phyloP scores from a whole-genome alignment of 2,888 invertebrate genomes.

The Leucophenga montana region DNA sequence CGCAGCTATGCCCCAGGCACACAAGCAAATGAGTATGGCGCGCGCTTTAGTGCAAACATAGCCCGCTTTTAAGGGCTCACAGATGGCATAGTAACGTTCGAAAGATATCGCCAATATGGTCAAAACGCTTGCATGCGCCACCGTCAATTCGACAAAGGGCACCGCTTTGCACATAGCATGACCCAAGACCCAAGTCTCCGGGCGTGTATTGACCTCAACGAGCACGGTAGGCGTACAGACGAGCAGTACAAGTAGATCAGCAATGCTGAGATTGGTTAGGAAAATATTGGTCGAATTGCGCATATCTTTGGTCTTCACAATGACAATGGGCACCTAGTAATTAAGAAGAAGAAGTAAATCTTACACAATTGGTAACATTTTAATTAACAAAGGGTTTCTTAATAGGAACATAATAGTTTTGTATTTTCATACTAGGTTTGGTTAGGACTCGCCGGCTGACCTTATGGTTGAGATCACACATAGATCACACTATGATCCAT shows the following conservation, averaged over 20 bases:
- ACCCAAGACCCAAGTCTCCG: slow-evolving; percentile 94
- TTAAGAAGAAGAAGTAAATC: neutral
- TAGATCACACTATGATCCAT: too few relatives aligned
- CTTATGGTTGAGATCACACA: too few relatives aligned
- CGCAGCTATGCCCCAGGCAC: slow-evolving; percentile 89
- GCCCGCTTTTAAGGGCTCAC: slow-evolving; percentile 90
- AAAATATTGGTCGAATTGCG: slow-evolving; percentile 96
- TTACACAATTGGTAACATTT: too few relatives aligned
- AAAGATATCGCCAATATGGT: slow-evolving; percentile 95
- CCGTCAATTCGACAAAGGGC: slow-evolving; percentile 92
- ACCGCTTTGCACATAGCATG: slow-evolving; percentile 93
- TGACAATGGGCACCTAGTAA: slow-evolving; percentile 84
- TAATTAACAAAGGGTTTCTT: too few relatives aligned
- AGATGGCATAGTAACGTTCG: slow-evolving; percentile 92
- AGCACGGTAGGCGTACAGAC: slow-evolving; percentile 94
- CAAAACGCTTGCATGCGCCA: slow-evolving; percentile 92
- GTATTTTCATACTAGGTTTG: too few relatives aligned
- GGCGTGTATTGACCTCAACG: slow-evolving; percentile 93
- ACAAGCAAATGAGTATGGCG: slow-evolving; percentile 85
- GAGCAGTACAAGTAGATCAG: slow-evolving; percentile 91
- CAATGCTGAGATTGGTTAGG: slow-evolving; percentile 92
- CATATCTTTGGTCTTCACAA: slow-evolving; percentile 93
- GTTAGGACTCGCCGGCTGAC: too few relatives aligned
- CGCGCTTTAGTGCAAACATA: slow-evolving; percentile 91
- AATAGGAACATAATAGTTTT: too few relatives aligned